Evolutionary conservation across 1,140 invertebrate species (phyloP).

Genomic region (Sweltsa coloradensis): DNA sequence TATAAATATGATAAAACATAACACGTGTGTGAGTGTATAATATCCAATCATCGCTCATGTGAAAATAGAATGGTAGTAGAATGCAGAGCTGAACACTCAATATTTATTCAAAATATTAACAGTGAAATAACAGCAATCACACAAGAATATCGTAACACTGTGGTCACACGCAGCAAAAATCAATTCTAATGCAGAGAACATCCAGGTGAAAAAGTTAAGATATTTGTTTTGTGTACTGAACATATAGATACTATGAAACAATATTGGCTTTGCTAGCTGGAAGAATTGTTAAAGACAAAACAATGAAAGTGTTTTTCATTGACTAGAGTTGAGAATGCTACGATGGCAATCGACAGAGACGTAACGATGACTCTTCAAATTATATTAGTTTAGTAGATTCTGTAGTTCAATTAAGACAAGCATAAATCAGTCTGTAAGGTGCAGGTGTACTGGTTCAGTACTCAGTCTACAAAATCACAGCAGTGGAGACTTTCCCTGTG

Average conservation of each 20-base stretch:
- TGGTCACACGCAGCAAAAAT: conserved; percentile 1
- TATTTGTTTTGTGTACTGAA: not conserved
- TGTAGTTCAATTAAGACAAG: not conserved
- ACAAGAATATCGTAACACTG: no score
- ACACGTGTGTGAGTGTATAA: no score
- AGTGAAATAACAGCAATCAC: no score
- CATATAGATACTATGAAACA: not conserved
- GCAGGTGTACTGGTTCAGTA: not conserved
- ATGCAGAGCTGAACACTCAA: no score
- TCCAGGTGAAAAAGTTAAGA: conserved; percentile 3
- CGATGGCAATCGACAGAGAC: not conserved
- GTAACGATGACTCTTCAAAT: not conserved
- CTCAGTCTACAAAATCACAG: conserved; percentile 12
- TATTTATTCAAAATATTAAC: no score
- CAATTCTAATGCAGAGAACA: conserved; percentile 1
- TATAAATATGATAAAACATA: no score
- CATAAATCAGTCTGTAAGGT: conserved; percentile 11
- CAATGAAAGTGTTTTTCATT: conserved; percentile 10
- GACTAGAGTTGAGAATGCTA: conserved; percentile 7
- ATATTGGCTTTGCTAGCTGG: not conserved
- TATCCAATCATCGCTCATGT: no score
- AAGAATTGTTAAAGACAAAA: conserved; percentile 5
- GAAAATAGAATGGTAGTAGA: no score
- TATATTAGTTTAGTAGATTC: not conserved
- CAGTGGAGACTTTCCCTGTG: no score